A percentile compares a stretch with the other conserved stretches of the same genome.
These are phyloP conservation scores for Clusia tigrina DNA, from an alignment of 2,888 invertebrate genomes.

Conservation along the genomic window DNA sequence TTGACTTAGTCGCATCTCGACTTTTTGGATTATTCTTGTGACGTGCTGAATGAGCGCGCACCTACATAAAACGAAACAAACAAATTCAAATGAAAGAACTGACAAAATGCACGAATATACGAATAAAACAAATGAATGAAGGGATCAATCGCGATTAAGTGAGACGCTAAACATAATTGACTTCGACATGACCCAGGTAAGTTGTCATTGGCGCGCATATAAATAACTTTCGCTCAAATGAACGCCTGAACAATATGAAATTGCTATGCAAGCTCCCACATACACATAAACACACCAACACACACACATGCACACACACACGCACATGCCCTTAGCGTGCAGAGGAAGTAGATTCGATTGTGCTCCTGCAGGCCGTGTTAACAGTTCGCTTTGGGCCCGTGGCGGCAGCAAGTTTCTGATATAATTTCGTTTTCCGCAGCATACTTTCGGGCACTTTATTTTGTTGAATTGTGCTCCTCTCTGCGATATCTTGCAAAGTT, in stretches of 20 bases:
- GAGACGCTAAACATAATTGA: not conserved
- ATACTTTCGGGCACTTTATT: too few relatives aligned
- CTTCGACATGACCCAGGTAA: not conserved
- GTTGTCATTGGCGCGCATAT: too few relatives aligned
- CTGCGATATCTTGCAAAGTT: too few relatives aligned
- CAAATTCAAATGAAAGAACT: slow-evolving; percentile 1
- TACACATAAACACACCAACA: not conserved
- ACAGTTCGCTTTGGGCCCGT: not conserved
- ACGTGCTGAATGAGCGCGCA: slow-evolving; percentile 51
- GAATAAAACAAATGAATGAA: not conserved
- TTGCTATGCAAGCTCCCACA: not conserved
- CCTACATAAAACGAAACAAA: slow-evolving; percentile 36
- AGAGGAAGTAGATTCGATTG: too few relatives aligned
- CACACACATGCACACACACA: not conserved
- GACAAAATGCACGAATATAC: not conserved
- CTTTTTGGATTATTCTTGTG: slow-evolving; percentile 44
- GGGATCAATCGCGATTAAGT: not conserved
- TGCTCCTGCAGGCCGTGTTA: not conserved
- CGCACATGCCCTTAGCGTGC: not conserved
- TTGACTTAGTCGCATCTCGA: slow-evolving; percentile 47
- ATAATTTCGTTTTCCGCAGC: too few relatives aligned
- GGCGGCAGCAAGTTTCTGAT: too few relatives aligned
- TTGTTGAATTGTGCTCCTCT: too few relatives aligned
- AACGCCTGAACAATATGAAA: not conserved
- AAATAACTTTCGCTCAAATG: too few relatives aligned